Percentiles rank a stretch among this genome's conserved stretches.
Conservation (phyloP, 1,140 invertebrate genomes). For the Holotrichia oblita region DNA sequence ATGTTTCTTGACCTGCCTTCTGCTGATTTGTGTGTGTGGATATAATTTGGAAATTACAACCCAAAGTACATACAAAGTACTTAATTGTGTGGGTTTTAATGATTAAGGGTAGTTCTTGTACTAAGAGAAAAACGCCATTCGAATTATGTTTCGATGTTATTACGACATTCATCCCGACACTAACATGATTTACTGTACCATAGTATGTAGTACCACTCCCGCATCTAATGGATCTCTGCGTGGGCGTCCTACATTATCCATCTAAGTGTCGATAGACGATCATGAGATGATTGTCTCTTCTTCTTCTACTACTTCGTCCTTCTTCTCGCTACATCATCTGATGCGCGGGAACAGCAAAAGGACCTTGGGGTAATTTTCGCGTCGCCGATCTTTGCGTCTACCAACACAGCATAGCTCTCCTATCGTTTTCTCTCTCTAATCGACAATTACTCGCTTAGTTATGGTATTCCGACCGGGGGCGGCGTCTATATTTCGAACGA, state of each 20-base stretch:
- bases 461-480: conserved; percentile 4
- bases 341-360: not conserved
- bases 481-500: conserved; percentile 12
- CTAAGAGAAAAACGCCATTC: no score
- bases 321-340: not conserved
- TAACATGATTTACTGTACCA: not conserved
- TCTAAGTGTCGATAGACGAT: conserved; percentile 1
- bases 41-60: no score
- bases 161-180: not conserved
- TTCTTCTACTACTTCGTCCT: not conserved
- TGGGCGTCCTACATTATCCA: not conserved
- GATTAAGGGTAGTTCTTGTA: no score
- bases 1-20: no score
- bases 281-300: not conserved
- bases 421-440: not conserved
- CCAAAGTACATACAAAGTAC: no score
- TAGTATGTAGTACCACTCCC: not conserved
- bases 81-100: no score
- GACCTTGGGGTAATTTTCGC: conserved; percentile 1
- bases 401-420: not conserved
- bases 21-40: no score
- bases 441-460: conserved; percentile 1
- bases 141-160: no score
- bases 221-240: not conserved
- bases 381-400: not conserved